Conservation (phyloP, 2,797 vertebrate species). For the Scolopax bukidnonensis region DNA sequence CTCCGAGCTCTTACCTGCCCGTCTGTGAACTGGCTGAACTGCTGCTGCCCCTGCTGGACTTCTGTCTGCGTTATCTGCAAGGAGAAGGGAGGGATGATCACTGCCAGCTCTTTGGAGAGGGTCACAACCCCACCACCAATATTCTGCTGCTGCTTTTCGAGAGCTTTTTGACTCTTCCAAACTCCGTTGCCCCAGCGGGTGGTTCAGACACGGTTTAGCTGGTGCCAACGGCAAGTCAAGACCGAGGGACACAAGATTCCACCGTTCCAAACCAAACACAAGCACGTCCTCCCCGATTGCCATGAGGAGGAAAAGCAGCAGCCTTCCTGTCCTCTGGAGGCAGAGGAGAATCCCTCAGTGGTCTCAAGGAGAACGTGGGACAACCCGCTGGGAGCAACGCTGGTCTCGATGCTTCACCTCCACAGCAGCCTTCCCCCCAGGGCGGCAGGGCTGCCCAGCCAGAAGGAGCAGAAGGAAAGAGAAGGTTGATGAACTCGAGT, state of each 20-base stretch:
- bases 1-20: slow-evolving; percentile 86
- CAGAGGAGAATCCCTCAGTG: slow-evolving; percentile 37
- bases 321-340: slow-evolving; percentile 29
- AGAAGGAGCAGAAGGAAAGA: slow-evolving; percentile 33
- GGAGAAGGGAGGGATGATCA: slow-evolving; percentile 5
- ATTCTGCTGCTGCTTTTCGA: slow-evolving; percentile 19
- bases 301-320: not conserved
- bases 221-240: not conserved
- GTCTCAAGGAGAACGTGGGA: slow-evolving; percentile 31
- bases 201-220: not conserved
- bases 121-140: slow-evolving; percentile 32
- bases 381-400: not conserved
- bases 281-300: not conserved
- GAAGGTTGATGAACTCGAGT: not conserved
- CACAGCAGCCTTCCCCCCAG: not conserved
- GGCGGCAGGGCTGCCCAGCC: not conserved
- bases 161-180: not conserved
- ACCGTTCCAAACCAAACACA: not conserved
- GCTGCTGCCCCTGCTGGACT: slow-evolving; percentile 96
- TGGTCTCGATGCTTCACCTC: not conserved
- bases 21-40: slow-evolving; percentile 98
- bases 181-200: not conserved
- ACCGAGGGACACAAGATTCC: not conserved
- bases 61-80: slow-evolving; percentile 93
- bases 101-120: not conserved